Evolutionary conservation across 2,888 invertebrate genomes (phyloP).

Genomic region (Microctonus hyperodae): DNA sequence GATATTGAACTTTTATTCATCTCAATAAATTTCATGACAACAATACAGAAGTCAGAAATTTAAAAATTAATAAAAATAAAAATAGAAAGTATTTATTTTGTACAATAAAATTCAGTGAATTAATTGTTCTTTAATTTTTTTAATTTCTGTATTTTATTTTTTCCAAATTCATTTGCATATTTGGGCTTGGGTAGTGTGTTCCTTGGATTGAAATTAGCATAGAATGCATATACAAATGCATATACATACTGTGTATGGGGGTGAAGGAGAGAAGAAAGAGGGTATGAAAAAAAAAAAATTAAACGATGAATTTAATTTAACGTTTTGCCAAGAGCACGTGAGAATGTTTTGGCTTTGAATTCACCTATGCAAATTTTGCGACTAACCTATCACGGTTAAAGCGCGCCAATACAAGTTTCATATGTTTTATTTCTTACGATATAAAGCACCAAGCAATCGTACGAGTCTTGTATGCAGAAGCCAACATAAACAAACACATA

Average conservation of each 20-base stretch:
- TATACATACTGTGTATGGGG: neutral
- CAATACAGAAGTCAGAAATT: conserved; percentile 2
- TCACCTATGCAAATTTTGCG: conserved; percentile 22
- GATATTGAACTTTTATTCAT: conserved; percentile 31
- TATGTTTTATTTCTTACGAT: neutral
- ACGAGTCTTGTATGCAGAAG: neutral
- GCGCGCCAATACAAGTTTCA: neutral
- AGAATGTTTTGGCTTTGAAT: conserved; percentile 29
- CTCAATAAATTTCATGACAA: conserved; percentile 36
- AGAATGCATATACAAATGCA: conserved; percentile 13
- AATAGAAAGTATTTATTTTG: neutral
- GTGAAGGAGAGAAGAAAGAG: neutral
- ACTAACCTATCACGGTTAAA: conserved; percentile 30
- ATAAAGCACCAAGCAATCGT: neutral
- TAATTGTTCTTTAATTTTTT: neutral
- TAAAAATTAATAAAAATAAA: neutral
- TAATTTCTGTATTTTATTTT: neutral
- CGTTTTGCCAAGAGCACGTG: conserved; percentile 26
- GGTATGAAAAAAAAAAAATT: neutral
- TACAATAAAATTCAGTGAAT: neutral
- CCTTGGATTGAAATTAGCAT: conserved; percentile 20
- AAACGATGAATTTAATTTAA: conserved; percentile 27
- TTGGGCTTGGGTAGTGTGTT: conserved; percentile 3
- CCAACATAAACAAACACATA: conserved; percentile 1
- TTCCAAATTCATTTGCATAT: conserved; percentile 7